Evolutionary conservation across 2,888 invertebrate genomes (phyloP).

Genomic region (Drosophila colorata): DNA sequence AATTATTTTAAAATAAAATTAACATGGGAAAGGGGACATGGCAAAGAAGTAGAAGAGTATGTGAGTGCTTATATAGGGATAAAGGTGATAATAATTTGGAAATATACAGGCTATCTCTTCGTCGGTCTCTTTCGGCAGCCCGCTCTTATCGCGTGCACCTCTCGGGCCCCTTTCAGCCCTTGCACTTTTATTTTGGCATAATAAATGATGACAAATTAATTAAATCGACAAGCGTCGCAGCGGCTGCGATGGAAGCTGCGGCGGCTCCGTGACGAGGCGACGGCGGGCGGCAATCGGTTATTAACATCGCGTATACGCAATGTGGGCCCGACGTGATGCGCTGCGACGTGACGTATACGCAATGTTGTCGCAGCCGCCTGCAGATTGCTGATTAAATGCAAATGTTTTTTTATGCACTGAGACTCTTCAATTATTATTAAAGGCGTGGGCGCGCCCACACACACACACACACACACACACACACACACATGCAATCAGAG

Average conservation of each 20-base stretch:
- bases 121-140: background rate
- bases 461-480: no score
- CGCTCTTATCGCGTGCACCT: no score
- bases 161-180: no score
- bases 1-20: no score
- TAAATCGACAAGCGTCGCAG: conserved; percentile 60
- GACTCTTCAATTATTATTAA: conserved; percentile 30
- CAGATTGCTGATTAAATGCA: conserved; percentile 36
- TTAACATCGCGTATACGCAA: conserved; percentile 44
- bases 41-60: no score
- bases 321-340: conserved; percentile 14
- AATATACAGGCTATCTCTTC: no score
- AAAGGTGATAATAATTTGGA: no score
- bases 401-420: conserved; percentile 26
- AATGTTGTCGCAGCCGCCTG: conserved; percentile 18
- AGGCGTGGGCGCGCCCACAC: conserved; percentile 6
- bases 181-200: conserved; percentile 61
- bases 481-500: conserved; percentile 7
- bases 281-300: conserved; percentile 10
- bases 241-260: background rate
- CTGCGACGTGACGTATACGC: conserved; percentile 31
- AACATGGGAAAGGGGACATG: no score
- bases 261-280: conserved; percentile 2
- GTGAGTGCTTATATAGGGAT: no score
- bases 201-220: conserved; percentile 80